Base-by-base conservation (phyloP, 2,888 invertebrate species). In the Aleiodes leptofemur region DNA sequence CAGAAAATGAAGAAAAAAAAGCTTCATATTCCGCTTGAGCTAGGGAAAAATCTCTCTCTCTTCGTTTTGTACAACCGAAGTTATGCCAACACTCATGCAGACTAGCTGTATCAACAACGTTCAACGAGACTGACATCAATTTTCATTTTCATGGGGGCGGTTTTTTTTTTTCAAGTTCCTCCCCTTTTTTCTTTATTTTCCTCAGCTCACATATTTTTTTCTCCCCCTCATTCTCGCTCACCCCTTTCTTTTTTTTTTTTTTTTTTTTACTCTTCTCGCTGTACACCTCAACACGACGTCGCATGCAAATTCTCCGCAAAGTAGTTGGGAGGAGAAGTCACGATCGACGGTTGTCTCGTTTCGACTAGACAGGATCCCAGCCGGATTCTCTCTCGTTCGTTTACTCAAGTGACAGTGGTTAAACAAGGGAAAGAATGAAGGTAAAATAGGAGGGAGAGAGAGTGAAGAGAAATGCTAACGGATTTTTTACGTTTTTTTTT, bases 71-170 rank as follows among this genome's bases (percentile, higher is more conserved):
- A 43, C 43, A 4, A 43, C 43, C 43, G 1, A 38, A 43, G 43
- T 9, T 43, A 43, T 43, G 56, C n/a, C 56, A 56, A 56, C n/a
- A 43, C 56, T 23, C 56, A 23, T 56, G 56, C 23, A 16, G 16
- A 16, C 56, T 38, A 38, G 64, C 43, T 64, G 64, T 64, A 64
- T 64, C 64, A 64, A 43, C 64, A 64, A 48, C 64, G 48, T 48
- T 64, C 64, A 64, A 64, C 64, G 64, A 64, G 64, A 64, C 64
- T 64, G 64, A 64, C 64, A 48, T 48, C 31, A 51, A 51, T 68
- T 68, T 53, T 53, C 16, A 16, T 53, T 53, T 53, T 53, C 8
- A 34, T 3, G 4, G 34, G 23, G 23, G 23, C 51, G 2, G 5
- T 51, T 14, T 51, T 14, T 53, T n/a, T 53, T 14, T 3, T 68